Base-by-base conservation (phyloP, 2,888 invertebrate species). In the Diaperis boleti region DNA sequence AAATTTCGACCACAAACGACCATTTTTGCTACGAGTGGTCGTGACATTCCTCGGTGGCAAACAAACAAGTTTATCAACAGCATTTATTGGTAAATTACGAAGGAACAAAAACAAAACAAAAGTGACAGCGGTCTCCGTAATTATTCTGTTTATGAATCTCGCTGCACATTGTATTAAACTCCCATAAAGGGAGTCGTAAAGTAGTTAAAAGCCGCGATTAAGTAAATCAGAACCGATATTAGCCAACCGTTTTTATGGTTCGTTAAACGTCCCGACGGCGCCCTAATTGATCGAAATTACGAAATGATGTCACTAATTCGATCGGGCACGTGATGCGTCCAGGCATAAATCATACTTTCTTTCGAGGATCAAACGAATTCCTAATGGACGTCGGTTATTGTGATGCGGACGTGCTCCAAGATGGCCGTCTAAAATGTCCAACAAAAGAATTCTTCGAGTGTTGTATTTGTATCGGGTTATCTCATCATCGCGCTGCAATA, bases 401-500 rank as follows among this genome's bases (percentile, higher is more conserved):
- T 55, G 17, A 41, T 31, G 37, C 14, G 17, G 35, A 26, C 57
- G 41, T 11, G 3, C n/a, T 20, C 20, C 26, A 57, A 57, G 26
- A 57, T 57, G 57, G 57, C 57, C n/a, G 33, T 37, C 31, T 17
- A 35, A 57, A 57, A 54, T 14, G 13, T 22, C 5, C 45, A 33
- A 59, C 59, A 59, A 59, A 59, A 59, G 59, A 59, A 59, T 59
- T 59, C 59, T 59, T 49, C 26, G 29, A 50, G 35, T 54, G 17
- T 26, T 20, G 49, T 10, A 54, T 60, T 60, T 60, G n/a, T n/a
- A 60, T 60, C 62, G 56, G 22, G 15, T 31, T 41, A 62, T 62
- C 62, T 62, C 62, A 62, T 62, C 62, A 62, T 62, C 62, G 56
- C 62, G 62, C 39, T 49, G 62, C 47, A 55, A 47, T 56, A 62